Conservation (phyloP, 64 coral and sea anemone genomes). For the Orbicella faveolata region DNA sequence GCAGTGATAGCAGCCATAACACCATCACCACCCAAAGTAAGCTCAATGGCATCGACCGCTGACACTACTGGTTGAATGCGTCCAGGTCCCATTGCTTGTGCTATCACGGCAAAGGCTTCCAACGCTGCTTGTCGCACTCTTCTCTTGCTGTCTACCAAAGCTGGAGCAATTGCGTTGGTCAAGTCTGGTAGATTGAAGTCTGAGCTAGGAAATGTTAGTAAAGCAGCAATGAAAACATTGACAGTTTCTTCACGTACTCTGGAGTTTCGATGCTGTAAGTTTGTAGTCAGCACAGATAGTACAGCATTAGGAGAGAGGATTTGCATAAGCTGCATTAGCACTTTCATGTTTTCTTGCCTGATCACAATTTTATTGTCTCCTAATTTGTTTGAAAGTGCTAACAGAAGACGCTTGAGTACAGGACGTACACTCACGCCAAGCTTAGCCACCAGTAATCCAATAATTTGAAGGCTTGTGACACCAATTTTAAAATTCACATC, state of each 20-base stretch:
- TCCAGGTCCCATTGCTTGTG: constrained; percentile 96
- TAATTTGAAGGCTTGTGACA: constrained; percentile 92
- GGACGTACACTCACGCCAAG: constrained; percentile 73
- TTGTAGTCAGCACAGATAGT: constrained; percentile 75
- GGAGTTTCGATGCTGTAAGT: constrained; percentile 92
- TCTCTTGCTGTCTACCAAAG: constrained; percentile 84
- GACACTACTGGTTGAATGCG: constrained; percentile 82
- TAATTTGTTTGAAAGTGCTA: constrained; percentile 80
- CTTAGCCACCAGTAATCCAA: constrained; percentile 84
- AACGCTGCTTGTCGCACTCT: constrained; percentile 91
- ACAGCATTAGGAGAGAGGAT: constrained; percentile 83
- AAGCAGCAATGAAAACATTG: constrained; percentile 92
- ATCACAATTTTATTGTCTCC: constrained; percentile 99
- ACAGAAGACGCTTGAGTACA: constrained; percentile 79
- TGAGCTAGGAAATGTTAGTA: constrained; percentile 95
- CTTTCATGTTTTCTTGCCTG: constrained; percentile 97
- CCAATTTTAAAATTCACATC: constrained; percentile 97
- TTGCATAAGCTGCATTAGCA: constrained; percentile 97
- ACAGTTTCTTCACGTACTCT: constrained; percentile 95
- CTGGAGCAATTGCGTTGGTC: constrained; percentile 82
- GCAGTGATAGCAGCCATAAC: constrained; percentile 91
- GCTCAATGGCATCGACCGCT: constrained; percentile 79
- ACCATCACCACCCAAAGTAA: constrained; percentile 88
- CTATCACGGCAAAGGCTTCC: constrained; percentile 97
- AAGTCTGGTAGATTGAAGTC: constrained; percentile 93